Conservation (phyloP, 2,797 vertebrate genomes). For the Falco concolor region DNA sequence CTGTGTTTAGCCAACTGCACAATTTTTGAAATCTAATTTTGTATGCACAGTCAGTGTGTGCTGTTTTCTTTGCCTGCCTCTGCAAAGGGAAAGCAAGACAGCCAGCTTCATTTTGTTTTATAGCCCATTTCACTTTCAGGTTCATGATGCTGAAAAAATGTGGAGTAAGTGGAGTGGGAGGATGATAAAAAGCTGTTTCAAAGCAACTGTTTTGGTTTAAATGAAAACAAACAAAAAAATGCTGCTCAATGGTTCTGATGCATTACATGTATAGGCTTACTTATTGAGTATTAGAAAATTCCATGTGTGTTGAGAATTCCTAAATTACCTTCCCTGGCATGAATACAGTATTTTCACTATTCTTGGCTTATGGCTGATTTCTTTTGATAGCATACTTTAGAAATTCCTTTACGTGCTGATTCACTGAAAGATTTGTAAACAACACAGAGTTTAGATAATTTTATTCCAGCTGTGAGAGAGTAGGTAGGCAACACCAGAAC, state of each 20-base stretch:
- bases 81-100: neutral
- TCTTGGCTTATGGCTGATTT: neutral
- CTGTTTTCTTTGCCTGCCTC: neutral
- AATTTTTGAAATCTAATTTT: neutral
- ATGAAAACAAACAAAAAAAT: neutral
- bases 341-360: neutral
- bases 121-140: neutral
- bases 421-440: neutral
- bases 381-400: neutral
- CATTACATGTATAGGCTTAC: neutral
- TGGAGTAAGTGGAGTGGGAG: neutral
- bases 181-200: neutral
- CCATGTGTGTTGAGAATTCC: neutral
- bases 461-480: neutral
- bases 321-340: neutral
- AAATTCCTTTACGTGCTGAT: neutral
- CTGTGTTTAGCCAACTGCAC: neutral
- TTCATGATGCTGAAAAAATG: neutral
- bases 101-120: neutral
- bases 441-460: neutral
- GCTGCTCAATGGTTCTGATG: neutral
- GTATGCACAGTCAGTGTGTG: neutral
- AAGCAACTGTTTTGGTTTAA: neutral
- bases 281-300: neutral
- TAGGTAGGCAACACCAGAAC: neutral